A percentile compares a stretch with the other conserved stretches of the same genome.
Evolutionary conservation across 1,140 invertebrate species (phyloP).

Genomic region (Campoletis sonorensis): DNA sequence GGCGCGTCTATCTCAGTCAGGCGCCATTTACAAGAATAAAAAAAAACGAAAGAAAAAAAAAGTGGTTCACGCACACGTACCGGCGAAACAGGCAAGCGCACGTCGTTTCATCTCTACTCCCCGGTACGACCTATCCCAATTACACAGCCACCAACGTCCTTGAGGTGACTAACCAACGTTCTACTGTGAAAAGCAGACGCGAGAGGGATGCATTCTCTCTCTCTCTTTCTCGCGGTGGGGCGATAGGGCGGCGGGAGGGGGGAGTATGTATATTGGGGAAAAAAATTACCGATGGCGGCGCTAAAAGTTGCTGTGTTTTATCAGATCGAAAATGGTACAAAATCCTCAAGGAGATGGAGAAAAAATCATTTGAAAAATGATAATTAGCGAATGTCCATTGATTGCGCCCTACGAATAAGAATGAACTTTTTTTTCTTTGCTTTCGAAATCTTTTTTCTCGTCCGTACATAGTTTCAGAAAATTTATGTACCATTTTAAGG

Average conservation of each 20-base stretch:
- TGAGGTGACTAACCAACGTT: slow-evolving; percentile 66
- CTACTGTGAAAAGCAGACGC: not conserved
- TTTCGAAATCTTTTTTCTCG: no score
- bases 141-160: slow-evolving; percentile 66
- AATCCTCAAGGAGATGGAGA: no score
- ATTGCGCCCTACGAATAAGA: no score
- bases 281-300: not conserved
- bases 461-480: no score
- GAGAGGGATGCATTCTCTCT: slow-evolving; percentile 37
- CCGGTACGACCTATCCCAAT: slow-evolving; percentile 71
- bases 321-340: no score
- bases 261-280: not conserved
- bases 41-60: slow-evolving; percentile 7
- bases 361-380: no score
- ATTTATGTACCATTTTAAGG: no score
- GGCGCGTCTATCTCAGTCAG: slow-evolving; percentile 59
- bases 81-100: slow-evolving; percentile 11
- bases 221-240: not conserved
- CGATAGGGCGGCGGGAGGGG: not conserved
- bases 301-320: not conserved
- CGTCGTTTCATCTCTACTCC: not conserved
- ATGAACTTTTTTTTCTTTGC: no score
- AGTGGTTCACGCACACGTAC: slow-evolving; percentile 50
- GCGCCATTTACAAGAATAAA: slow-evolving; percentile 67
- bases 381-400: no score